These are phyloP conservation scores for Orgyia antiqua DNA, from an alignment of 2,888 invertebrate genomes.

Conservation along the genomic window DNA sequence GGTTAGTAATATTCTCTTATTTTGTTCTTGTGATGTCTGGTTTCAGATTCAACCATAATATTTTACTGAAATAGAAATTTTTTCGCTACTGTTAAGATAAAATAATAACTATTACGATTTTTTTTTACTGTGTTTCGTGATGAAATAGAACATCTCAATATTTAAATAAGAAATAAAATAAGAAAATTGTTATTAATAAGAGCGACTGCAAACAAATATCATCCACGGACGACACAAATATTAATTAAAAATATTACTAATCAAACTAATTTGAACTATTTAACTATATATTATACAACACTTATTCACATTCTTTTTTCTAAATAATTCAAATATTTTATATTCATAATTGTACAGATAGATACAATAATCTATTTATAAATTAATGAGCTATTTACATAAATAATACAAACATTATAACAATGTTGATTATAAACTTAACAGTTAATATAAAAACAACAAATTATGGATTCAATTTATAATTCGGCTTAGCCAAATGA, in stretches of 20 bases:
- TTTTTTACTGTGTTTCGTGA: too few species aligned
- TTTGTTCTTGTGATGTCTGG: too few species aligned
- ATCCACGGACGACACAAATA: constrained; percentile 31
- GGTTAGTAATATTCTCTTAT: too few species aligned
- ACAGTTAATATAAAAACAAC: constrained; percentile 48
- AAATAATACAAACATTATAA: constrained; percentile 73
- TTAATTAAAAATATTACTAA: constrained; percentile 38
- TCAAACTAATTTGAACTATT: constrained; percentile 64
- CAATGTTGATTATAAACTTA: constrained; percentile 69
- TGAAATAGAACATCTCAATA: too few species aligned
- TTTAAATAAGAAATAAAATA: too few species aligned
- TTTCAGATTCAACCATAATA: too few species aligned
- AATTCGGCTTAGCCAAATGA: constrained; percentile 22
- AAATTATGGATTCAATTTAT: constrained; percentile 13
- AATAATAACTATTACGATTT: too few species aligned
- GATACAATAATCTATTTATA: constrained; percentile 58
- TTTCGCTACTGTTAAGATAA: too few species aligned
- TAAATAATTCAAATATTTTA: constrained; percentile 43
- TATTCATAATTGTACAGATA: constrained; percentile 39
- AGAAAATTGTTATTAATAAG: too few species aligned
- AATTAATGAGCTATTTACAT: constrained; percentile 57
- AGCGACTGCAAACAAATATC: constrained; percentile 45
- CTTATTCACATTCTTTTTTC: constrained; percentile 42
- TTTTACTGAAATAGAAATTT: too few species aligned
- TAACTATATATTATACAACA: constrained; percentile 37